phyloP scores from a whole-genome alignment of 1,140 invertebrate species.

The Drosophila sucinea region DNA sequence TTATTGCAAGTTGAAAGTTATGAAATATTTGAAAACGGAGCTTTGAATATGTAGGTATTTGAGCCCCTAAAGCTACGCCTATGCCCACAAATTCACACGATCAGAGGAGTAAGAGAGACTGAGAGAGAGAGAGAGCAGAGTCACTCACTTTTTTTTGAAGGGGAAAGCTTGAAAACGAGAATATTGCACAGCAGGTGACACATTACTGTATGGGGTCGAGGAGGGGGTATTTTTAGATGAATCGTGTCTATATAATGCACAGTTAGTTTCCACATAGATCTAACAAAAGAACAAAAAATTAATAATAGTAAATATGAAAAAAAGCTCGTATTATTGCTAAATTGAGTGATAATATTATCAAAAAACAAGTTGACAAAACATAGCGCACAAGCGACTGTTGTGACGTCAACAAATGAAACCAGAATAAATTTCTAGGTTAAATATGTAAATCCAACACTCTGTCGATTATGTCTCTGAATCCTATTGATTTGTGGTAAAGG shows the following conservation, averaged over 20 bases:
- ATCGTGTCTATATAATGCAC: not conserved
- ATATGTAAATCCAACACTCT: too few species aligned
- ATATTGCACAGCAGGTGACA: not conserved
- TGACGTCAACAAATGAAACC: not conserved
- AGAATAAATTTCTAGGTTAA: too few species aligned
- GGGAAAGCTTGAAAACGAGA: constrained; percentile 3
- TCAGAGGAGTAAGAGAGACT: not conserved
- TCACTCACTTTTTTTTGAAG: not conserved
- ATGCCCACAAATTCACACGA: not conserved
- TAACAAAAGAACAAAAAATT: not conserved
- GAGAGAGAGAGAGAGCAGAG: not conserved
- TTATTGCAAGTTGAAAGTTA: too few species aligned
- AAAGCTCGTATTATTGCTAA: not conserved
- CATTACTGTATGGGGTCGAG: not conserved
- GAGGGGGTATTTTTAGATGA: not conserved
- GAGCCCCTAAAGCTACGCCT: not conserved
- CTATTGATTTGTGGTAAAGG: too few species aligned
- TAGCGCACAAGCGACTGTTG: not conserved
- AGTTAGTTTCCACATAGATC: not conserved
- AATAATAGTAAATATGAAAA: not conserved
- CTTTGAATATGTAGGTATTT: too few species aligned
- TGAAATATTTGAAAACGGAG: too few species aligned
- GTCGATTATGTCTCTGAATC: too few species aligned
- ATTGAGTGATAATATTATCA: not conserved
- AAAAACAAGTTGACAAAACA: not conserved